These are phyloP conservation scores for Chroicocephalus ridibundus DNA, from an alignment of 2,113 vertebrate species.

Conservation along the genomic window DNA sequence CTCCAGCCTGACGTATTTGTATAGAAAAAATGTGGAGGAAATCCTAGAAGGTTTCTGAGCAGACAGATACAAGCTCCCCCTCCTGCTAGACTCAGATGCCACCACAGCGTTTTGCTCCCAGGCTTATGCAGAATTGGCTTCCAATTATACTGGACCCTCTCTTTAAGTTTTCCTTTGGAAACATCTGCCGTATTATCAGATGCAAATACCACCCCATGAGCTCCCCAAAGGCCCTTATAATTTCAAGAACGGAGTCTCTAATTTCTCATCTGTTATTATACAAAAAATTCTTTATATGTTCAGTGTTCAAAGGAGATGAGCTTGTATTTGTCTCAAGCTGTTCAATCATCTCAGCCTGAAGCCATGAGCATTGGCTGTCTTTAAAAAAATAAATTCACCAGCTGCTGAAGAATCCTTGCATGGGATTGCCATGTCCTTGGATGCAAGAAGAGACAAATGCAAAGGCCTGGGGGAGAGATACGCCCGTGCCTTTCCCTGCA, in stretches of 20 bases:
- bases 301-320: not conserved
- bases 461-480: not conserved
- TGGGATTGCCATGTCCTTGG: not conserved
- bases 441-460: not conserved
- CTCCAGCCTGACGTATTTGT: accelerated
- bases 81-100: not conserved
- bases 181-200: not conserved
- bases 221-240: not conserved
- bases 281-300: accelerated
- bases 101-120: not conserved
- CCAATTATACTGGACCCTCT: not conserved
- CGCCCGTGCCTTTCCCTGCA: not conserved
- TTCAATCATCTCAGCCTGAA: not conserved
- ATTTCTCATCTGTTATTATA: not conserved
- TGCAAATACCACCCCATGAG: not conserved
- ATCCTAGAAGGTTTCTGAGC: not conserved
- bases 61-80: not conserved
- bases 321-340: not conserved
- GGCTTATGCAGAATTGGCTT: not conserved
- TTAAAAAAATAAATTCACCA: not conserved
- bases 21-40: not conserved
- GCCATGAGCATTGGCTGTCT: not conserved
- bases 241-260: not conserved
- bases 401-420: not conserved
- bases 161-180: not conserved